Base-by-base conservation (phyloP, 2,888 invertebrate genomes). In the Epinotia nisella region DNA sequence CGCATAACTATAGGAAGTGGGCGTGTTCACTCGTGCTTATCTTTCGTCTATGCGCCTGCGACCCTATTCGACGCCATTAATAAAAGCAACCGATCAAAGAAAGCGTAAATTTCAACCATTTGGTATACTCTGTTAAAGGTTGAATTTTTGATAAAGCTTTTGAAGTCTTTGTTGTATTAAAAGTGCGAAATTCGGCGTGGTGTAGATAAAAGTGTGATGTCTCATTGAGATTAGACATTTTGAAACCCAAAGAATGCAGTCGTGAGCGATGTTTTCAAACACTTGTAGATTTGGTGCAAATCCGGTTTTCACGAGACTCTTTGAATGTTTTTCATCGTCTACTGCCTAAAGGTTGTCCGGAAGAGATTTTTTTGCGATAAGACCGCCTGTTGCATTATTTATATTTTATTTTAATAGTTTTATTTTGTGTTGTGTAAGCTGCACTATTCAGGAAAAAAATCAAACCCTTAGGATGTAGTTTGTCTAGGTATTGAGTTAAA, bases 1-100 rank as follows among this genome's bases (percentile, higher is more conserved):
- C n/a, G 41, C 41, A 61, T 64, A 64, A 64, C 64, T 7, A 35
- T 65, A 39, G 35, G 65, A 65, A 65, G 55, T 65, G 65, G 53
- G 65, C 7, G 53, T 55, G 39, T 3, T 35, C 39, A 65, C 19
- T 55, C 65, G 19, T 55, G 65, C 55, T 65, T 65, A 65, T 55
- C 53, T 39, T 55, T 65, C 65, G 55, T 55, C 65, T 55, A 65
- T 49, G 62, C 29, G 62, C 17, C 62, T 55, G 21, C 53, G 65
- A 55, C 53, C 53, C 39, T 53, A 35, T 53, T 53, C 24, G 41
- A 13, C 41, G 41, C 45, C 15, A 55, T 21, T 53, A 9, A 35
- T 7, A 35, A 35, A 35, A 35, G 35, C n/a, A n/a, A 59, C 17
- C 39, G 11, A 39, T n/a, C 21, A 21, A 2, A 5, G 39, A 45